Evolutionary conservation across 2,797 vertebrate genomes (phyloP).

Genomic region (Halcyon badia): DNA sequence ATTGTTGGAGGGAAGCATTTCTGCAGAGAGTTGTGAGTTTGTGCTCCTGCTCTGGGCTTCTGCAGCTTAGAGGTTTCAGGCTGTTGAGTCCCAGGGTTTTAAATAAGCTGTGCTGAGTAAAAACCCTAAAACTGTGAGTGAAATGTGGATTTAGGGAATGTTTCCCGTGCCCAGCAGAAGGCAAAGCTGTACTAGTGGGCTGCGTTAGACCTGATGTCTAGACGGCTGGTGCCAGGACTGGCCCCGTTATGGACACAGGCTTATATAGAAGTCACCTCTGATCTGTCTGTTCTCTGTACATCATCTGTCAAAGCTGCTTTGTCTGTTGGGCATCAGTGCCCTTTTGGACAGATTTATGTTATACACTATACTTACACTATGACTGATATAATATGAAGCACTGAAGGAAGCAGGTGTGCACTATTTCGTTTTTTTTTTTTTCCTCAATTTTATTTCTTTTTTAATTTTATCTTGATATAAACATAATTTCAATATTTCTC

Average conservation of each 20-base stretch:
- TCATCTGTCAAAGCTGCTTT: background rate
- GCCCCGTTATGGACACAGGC: fast-evolving
- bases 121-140: background rate
- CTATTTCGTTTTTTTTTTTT: background rate
- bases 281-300: background rate
- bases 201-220: background rate
- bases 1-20: background rate
- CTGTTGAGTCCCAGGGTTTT: background rate
- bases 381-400: background rate
- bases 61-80: background rate
- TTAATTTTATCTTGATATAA: too few relatives aligned
- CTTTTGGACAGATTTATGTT: background rate
- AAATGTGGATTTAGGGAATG: background rate
- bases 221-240: background rate
- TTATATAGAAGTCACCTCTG: background rate
- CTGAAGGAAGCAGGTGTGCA: background rate
- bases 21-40: background rate
- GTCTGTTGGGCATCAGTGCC: background rate
- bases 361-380: background rate
- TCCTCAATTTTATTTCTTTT: too few relatives aligned
- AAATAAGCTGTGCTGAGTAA: background rate
- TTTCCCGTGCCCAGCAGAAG: background rate
- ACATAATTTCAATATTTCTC: too few relatives aligned
- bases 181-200: background rate
- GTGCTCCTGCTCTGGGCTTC: background rate